phyloP scores from a whole-genome alignment of 2,888 invertebrate species.

The Chirona hameri region DNA sequence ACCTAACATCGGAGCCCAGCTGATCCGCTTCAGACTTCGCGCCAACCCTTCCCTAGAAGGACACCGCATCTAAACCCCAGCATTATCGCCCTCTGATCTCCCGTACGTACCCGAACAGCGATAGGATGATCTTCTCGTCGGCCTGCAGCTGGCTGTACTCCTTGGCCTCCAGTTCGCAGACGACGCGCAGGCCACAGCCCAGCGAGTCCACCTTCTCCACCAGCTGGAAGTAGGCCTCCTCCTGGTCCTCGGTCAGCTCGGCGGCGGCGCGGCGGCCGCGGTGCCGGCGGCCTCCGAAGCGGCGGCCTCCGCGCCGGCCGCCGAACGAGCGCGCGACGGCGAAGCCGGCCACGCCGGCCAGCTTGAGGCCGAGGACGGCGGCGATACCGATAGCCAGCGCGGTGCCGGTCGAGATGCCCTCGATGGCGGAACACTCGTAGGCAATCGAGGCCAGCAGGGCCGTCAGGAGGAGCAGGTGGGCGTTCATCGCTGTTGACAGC shows the following conservation, averaged over 20 bases:
- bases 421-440: slow-evolving; percentile 11
- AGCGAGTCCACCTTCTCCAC: slow-evolving; percentile 39
- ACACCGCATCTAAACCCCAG: too few species aligned
- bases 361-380: background rate
- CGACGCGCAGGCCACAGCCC: slow-evolving; percentile 39
- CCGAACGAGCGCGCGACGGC: slow-evolving; percentile 10
- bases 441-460: slow-evolving; percentile 23
- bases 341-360: slow-evolving; percentile 27
- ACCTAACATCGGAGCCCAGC: too few species aligned
- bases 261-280: slow-evolving; percentile 29
- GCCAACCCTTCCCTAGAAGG: too few species aligned
- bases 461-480: slow-evolving; percentile 8
- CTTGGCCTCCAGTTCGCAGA: slow-evolving; percentile 40
- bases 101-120: slow-evolving; percentile 39
- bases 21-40: too few species aligned
- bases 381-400: background rate
- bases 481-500: slow-evolving; percentile 6
- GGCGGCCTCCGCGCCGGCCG: background rate
- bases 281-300: slow-evolving; percentile 33
- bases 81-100: too few species aligned
- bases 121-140: slow-evolving; percentile 39
- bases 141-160: slow-evolving; percentile 35
- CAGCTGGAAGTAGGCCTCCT: slow-evolving; percentile 39
- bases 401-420: slow-evolving; percentile 29
- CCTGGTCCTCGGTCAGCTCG: background rate